These are phyloP conservation scores for Ephialtes manifestator DNA, from an alignment of 2,888 invertebrate genomes.

Conservation along the genomic window DNA sequence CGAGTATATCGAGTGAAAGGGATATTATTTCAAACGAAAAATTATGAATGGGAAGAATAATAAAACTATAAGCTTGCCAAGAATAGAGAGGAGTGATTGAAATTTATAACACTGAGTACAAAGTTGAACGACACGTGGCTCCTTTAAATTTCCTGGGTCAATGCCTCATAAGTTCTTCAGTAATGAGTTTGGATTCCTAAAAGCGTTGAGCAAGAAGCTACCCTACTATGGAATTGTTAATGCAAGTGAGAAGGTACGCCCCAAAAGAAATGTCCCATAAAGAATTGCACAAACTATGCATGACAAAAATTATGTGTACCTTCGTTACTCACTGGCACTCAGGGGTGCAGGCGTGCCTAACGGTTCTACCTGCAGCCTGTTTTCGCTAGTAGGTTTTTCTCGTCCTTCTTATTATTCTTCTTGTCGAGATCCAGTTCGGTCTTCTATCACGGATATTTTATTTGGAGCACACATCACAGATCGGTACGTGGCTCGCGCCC, in stretches of 20 bases:
- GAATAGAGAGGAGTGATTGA: slow-evolving; percentile 66
- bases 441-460: slow-evolving; percentile 78
- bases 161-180: slow-evolving; percentile 60
- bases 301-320: slow-evolving; percentile 55
- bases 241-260: slow-evolving; percentile 68
- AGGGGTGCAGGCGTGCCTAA: slow-evolving; percentile 69
- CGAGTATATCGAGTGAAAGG: background rate
- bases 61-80: slow-evolving; percentile 11
- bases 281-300: slow-evolving; percentile 71
- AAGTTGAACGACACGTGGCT: slow-evolving; percentile 64
- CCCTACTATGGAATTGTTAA: slow-evolving; percentile 57
- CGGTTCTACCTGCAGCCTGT: slow-evolving; percentile 80
- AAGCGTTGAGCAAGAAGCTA: slow-evolving; percentile 11
- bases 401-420: slow-evolving; percentile 33
- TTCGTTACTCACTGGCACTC: slow-evolving; percentile 43
- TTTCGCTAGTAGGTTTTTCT: slow-evolving; percentile 45
- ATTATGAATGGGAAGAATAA: slow-evolving; percentile 20
- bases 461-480: slow-evolving; percentile 74
- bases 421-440: slow-evolving; percentile 45
- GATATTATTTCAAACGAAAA: slow-evolving; percentile 53
- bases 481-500: slow-evolving; percentile 57
- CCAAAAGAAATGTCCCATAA: slow-evolving; percentile 73
- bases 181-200: slow-evolving; percentile 27
- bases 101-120: slow-evolving; percentile 59
- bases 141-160: slow-evolving; percentile 50